These are phyloP conservation scores for Pedicia rivosa DNA, from an alignment of 2,888 invertebrate species.

Conservation along the genomic window DNA sequence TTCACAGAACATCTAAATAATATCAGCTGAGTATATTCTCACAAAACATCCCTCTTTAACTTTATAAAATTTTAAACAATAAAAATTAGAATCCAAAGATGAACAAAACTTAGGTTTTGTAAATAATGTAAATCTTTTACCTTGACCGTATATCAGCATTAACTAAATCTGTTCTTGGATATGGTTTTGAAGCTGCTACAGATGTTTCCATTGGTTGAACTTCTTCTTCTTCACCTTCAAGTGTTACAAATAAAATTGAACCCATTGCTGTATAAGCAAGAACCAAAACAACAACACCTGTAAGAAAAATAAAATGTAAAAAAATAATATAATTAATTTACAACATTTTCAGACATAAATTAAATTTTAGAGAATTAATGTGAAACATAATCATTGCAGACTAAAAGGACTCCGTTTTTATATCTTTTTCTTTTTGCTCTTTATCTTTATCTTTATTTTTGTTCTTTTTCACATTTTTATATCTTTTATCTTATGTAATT, in stretches of 20 bases:
- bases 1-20: no score
- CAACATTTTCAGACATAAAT: background rate
- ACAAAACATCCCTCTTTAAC: no score
- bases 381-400: no score
- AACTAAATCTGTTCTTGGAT: conserved; percentile 37
- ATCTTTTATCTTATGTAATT: no score
- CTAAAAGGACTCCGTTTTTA: no score
- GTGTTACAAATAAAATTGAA: conserved; percentile 75
- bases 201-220: conserved; percentile 35
- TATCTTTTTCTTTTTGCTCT: no score
- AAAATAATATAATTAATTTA: conserved; percentile 6
- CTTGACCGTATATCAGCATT: conserved; percentile 43
- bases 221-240: conserved; percentile 51
- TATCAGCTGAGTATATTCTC: no score
- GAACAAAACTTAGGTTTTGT: no score
- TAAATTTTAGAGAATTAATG: background rate
- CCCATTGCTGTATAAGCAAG: conserved; percentile 84
- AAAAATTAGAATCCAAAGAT: no score
- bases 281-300: conserved; percentile 45
- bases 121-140: conserved; percentile 16
- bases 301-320: conserved; percentile 6
- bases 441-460: no score
- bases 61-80: no score
- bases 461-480: no score
- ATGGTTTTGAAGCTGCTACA: conserved; percentile 46